Evolutionary conservation across 2,888 invertebrate species (phyloP), one percentile per base, ranked within the genome.

Genomic region (Silvanus unidentatus): DNA sequence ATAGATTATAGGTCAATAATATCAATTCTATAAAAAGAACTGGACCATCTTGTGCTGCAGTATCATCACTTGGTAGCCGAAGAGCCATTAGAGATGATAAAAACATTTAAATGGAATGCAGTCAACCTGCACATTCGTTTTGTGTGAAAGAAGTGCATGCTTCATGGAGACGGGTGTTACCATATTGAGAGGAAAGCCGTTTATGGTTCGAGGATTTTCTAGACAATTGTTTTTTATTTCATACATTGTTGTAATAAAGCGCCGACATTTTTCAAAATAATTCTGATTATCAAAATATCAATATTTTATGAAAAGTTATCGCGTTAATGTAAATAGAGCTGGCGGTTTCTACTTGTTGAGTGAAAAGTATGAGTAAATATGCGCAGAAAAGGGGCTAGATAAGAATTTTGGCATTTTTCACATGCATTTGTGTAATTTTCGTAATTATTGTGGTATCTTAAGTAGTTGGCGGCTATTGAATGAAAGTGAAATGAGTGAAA

Each of bases 401-500:
- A n/a, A n/a, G n/a, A n/a, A n/a, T n/a, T n/a, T n/a, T n/a, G n/a
- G n/a, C 22, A 5, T 22, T 22, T 22, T 22, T 22, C 4, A 8
- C 22, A 22, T n/a, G 8, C 8, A 22, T 22, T 22, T 3, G 32
- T 12, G 16, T 37, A 37, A 16, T 37, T 37, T 37, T 37, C n/a
- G 37, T 37, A 37, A 37, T 37, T 37, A 37, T 37, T 16, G 3
- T 15, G 4, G 13, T 32, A 16, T 16, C 35, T 36, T 42, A 48
- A 38, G 30, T 45, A 43, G 50, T 54, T 50, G 49, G 48, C 48
- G 53, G 53, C 55, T 54, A 60, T 64, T 63, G 60, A 66, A 68
- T 63, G 69, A 69, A 69, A 69, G 69, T 68, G 69, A 69, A 69
- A 69, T 65, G 65, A 68, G 67, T 67, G 64, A 68, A 69, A 66